Conservation (phyloP, 2,888 invertebrate species). For the Chymomyza caudatula region DNA sequence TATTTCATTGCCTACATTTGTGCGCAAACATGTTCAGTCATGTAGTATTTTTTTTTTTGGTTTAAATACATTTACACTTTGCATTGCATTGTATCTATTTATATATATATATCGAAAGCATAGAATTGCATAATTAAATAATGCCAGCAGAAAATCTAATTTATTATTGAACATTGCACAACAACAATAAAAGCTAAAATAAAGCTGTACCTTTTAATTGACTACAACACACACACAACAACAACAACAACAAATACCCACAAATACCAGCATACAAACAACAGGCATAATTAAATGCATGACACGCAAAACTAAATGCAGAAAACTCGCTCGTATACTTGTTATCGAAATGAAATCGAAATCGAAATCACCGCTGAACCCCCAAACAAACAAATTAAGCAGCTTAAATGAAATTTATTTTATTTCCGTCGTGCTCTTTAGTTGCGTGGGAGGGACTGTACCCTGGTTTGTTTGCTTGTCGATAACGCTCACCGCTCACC, state of each 20-base stretch:
- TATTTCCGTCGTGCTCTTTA: not conserved
- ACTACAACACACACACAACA: slow-evolving; percentile 22
- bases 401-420: not conserved
- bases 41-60: not conserved
- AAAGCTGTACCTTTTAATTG: slow-evolving; percentile 45
- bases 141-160: slow-evolving; percentile 28
- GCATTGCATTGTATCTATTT: not conserved
- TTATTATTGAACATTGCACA: slow-evolving; percentile 12
- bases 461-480: not conserved
- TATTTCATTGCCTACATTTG: not conserved
- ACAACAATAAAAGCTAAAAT: not conserved
- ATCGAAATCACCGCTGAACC: not conserved
- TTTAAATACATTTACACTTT: no score
- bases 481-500: not conserved
- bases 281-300: slow-evolving; percentile 30
- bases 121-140: slow-evolving; percentile 32
- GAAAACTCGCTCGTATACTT: not conserved
- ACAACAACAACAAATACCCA: slow-evolving; percentile 18
- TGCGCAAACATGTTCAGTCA: not conserved
- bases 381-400: not conserved
- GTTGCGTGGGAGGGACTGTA: not conserved
- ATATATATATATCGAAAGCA: not conserved
- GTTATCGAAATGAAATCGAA: no score
- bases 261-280: slow-evolving; percentile 22
- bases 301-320: slow-evolving; percentile 17